Evolutionary conservation across 2,888 invertebrate species (phyloP).

Genomic region (Rhimphoctona megacephalus): DNA sequence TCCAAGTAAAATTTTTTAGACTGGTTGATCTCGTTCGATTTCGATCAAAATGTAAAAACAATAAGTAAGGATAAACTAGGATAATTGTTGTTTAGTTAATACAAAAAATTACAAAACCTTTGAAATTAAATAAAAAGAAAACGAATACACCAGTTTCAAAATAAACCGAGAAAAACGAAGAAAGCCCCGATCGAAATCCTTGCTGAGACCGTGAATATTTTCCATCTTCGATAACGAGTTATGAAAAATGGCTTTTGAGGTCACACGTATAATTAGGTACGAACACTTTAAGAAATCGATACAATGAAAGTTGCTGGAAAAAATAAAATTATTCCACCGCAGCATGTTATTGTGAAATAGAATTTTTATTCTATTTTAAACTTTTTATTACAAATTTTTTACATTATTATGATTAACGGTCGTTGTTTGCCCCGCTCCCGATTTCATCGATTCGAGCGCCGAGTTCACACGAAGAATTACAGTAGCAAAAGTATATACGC

Average conservation of each 20-base stretch:
- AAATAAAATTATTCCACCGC: not conserved
- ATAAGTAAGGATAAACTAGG: not conserved
- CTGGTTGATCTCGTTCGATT: not conserved
- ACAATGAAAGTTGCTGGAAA: not conserved
- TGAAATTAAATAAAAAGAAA: not conserved
- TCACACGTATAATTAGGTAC: not conserved
- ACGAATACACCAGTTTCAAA: not conserved
- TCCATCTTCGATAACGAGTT: not conserved
- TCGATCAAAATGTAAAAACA: not conserved
- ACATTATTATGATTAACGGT: conserved; percentile 10
- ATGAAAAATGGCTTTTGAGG: not conserved
- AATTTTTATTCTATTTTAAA: not conserved
- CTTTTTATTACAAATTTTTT: not conserved
- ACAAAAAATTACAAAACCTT: not conserved
- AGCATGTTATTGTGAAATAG: not conserved
- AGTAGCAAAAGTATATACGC: not conserved
- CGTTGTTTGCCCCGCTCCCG: not conserved
- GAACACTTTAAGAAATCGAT: not conserved
- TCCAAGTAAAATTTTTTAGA: not conserved
- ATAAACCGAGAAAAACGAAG: not conserved
- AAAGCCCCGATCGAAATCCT: not conserved
- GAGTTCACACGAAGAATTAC: not conserved
- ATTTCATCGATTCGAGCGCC: conserved; percentile 3
- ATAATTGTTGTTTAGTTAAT: too few relatives aligned
- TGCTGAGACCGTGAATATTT: not conserved